A percentile compares a stretch with the other conserved stretches of the same genome.
Conservation (phyloP, 2,797 vertebrate genomes). For the Mormyrops attenuatus region DNA sequence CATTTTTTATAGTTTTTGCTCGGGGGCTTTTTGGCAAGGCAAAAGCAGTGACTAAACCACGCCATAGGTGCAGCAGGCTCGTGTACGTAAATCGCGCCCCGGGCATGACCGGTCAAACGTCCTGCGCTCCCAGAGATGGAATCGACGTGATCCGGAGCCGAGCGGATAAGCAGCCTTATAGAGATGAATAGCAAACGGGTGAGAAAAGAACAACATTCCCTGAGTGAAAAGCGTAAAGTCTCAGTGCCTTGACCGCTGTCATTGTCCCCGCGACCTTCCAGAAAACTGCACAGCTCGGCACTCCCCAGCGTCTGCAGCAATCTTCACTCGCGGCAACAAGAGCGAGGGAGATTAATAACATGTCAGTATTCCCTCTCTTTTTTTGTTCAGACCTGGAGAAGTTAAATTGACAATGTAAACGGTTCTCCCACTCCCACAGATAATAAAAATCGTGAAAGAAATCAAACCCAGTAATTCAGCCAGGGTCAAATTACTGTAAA, state of each 20-base stretch:
- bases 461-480: neutral
- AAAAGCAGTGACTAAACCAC: neutral
- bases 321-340: slow-evolving; percentile 7
- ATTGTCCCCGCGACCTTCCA: neutral
- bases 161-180: neutral
- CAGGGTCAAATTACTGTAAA: neutral
- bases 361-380: neutral
- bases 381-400: neutral
- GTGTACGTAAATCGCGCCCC: neutral
- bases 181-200: slow-evolving; percentile 1
- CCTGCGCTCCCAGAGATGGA: neutral
- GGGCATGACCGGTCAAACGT: neutral
- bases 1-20: neutral
- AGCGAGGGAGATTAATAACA: slow-evolving; percentile 10
- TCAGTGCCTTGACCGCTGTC: neutral
- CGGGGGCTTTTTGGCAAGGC: neutral
- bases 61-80: neutral
- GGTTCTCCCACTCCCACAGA: neutral
- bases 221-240: neutral
- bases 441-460: neutral
- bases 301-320: neutral
- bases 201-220: neutral
- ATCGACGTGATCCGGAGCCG: neutral
- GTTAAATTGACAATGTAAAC: slow-evolving; percentile 14
- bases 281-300: slow-evolving; percentile 8